phyloP scores from a whole-genome alignment of 2,113 vertebrate species.

The Pollachius pollachius region DNA sequence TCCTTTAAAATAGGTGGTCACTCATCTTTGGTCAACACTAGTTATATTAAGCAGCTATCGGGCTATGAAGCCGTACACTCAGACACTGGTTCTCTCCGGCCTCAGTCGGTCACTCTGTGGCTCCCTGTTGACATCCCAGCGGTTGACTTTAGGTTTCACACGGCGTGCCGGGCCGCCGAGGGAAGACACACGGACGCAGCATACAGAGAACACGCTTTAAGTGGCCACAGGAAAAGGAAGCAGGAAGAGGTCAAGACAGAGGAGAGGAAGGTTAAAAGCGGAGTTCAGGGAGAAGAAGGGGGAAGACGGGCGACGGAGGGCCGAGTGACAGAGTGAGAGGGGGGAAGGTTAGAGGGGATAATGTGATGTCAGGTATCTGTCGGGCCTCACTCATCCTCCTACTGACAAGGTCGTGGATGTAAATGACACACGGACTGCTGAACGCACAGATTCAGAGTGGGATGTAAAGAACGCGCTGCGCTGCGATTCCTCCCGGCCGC shows the following conservation, averaged over 20 bases:
- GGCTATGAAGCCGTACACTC: too few species aligned
- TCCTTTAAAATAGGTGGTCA: too few species aligned
- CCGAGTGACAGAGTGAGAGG: constrained; percentile 33
- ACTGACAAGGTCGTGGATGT: constrained; percentile 67
- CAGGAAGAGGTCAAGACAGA: constrained; percentile 1
- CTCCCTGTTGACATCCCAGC: too few species aligned
- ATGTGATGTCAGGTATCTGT: constrained; percentile 68
- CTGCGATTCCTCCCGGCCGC: constrained; percentile 6
- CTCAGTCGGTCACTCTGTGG: too few species aligned
- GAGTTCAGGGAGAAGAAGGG: constrained; percentile 53
- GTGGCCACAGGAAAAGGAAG: background rate
- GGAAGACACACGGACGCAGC: too few species aligned
- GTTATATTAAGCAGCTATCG: too few species aligned
- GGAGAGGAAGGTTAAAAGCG: constrained; percentile 41
- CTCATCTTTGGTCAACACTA: too few species aligned
- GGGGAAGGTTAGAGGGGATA: constrained; percentile 65
- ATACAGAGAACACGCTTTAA: background rate
- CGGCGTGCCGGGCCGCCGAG: too few species aligned
- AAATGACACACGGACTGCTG: constrained; percentile 56
- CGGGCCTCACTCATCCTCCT: constrained; percentile 63
- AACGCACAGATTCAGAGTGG: constrained; percentile 44
- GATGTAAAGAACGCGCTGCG: constrained; percentile 37
- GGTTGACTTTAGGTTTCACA: too few species aligned
- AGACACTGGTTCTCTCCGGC: too few species aligned
- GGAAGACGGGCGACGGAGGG: constrained; percentile 15